A percentile compares a stretch with the other conserved stretches of the same genome.
Conservation (phyloP, 2,113 vertebrate species). For the Gracilinanus agilis region DNA sequence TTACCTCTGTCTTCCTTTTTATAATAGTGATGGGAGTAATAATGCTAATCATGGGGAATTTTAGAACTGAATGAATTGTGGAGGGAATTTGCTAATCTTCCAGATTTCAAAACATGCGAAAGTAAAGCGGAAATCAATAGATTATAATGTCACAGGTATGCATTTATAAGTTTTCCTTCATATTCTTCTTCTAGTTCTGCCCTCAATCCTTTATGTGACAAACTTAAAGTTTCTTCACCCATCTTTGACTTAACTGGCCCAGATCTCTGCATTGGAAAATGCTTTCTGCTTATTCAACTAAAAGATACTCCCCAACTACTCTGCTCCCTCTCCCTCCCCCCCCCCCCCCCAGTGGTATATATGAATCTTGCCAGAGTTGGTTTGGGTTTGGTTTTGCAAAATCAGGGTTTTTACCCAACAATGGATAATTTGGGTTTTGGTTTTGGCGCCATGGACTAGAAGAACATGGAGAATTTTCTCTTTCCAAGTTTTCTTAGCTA, state of each 20-base stretch:
- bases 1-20: constrained; percentile 35
- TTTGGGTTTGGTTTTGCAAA: constrained; percentile 71
- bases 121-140: background rate
- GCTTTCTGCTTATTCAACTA: constrained; percentile 27
- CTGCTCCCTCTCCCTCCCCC: background rate
- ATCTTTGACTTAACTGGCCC: background rate
- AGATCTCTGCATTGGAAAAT: background rate
- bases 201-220: background rate
- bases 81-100: background rate
- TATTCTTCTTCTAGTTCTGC: background rate
- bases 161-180: background rate
- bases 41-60: background rate
- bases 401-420: constrained; percentile 72
- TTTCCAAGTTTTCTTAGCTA: constrained; percentile 75
- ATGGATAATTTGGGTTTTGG: constrained; percentile 69
- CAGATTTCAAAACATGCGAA: constrained; percentile 18
- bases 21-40: background rate
- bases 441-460: constrained; percentile 46
- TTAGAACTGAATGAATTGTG: constrained; percentile 22
- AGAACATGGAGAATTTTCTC: constrained; percentile 58
- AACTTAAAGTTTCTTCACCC: background rate
- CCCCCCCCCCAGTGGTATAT: background rate
- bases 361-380: constrained; percentile 37
- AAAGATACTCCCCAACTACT: constrained; percentile 60
- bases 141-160: background rate